These are phyloP conservation scores for Ophiodon elongatus DNA, from an alignment of 2,113 vertebrate species.

Conservation along the genomic window DNA sequence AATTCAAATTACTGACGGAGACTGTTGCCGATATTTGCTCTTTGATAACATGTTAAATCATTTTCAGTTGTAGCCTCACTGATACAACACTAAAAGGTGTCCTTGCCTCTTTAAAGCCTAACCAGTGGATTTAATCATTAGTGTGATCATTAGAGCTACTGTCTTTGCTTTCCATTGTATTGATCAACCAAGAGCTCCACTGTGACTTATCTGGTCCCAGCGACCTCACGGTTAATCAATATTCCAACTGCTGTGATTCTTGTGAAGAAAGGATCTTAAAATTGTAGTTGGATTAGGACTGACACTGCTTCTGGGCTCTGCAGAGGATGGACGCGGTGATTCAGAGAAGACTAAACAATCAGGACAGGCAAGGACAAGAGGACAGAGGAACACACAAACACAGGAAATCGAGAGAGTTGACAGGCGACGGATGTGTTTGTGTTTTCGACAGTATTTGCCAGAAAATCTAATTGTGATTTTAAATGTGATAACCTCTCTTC, in stretches of 20 bases:
- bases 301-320: not conserved
- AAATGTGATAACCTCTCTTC: conserved; percentile 53
- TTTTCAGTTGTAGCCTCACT: not conserved
- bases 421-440: conserved; percentile 30
- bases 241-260: conserved; percentile 30
- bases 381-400: conserved; percentile 31
- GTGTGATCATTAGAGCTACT: conserved; percentile 11
- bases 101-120: not conserved
- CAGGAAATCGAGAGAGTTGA: not conserved
- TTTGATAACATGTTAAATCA: not conserved
- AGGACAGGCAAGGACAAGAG: conserved; percentile 32
- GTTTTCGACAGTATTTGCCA: conserved; percentile 13
- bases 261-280: conserved; percentile 19
- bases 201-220: conserved; percentile 39
- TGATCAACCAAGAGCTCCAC: conserved; percentile 32
- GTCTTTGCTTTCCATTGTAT: conserved; percentile 33
- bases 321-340: conserved; percentile 21
- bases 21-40: not conserved
- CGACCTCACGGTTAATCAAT: conserved; percentile 35
- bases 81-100: not conserved
- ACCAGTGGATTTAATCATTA: not conserved
- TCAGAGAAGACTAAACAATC: conserved; percentile 18
- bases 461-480: conserved; percentile 55
- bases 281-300: not conserved
- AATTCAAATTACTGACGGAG: not conserved